Percentiles rank a stretch among this genome's conserved stretches.
Evolutionary conservation across 53 echinoderm and acorn worm species (phyloP).

Genomic region (Pentamera pediparva): DNA sequence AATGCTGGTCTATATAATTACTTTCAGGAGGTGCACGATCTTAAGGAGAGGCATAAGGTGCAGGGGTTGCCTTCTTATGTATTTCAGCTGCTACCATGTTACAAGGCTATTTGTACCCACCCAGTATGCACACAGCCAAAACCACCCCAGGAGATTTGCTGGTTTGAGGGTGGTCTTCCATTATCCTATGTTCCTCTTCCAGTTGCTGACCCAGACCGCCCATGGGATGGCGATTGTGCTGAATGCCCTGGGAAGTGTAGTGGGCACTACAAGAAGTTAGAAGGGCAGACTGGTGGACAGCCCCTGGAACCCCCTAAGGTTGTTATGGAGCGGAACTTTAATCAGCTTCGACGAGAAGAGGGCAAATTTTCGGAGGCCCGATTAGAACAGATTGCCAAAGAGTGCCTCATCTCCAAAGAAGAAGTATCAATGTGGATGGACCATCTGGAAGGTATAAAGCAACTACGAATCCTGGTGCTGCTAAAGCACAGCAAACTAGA

Average conservation of each 20-base stretch:
- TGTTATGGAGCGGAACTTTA: too few relatives aligned
- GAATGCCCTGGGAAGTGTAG: slow-evolving; percentile 1
- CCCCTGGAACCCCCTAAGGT: too few relatives aligned
- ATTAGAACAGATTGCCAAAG: slow-evolving; percentile 1
- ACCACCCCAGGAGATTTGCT: background rate
- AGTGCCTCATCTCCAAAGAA: slow-evolving; percentile 15
- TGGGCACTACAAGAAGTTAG: too few relatives aligned
- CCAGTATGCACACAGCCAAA: background rate
- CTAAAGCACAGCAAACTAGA: background rate
- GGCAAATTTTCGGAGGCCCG: background rate
- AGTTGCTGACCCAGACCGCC: slow-evolving; percentile 7
- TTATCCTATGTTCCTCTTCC: background rate
- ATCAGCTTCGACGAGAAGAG: too few relatives aligned
- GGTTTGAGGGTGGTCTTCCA: too few relatives aligned
- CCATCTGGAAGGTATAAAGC: slow-evolving; percentile 12
- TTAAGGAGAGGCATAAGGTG: slow-evolving; percentile 29
- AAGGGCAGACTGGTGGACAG: too few relatives aligned
- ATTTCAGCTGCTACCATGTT: slow-evolving; percentile 29
- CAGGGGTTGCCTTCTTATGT: slow-evolving; percentile 26
- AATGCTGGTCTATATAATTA: slow-evolving; percentile 25
- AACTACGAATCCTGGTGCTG: background rate
- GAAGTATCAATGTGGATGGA: slow-evolving; percentile 16
- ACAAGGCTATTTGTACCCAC: slow-evolving; percentile 15
- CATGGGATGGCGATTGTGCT: background rate
- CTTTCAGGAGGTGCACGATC: slow-evolving; percentile 28